A percentile compares a stretch with the other conserved stretches of the same genome.
Conservation (phyloP, 2,888 invertebrate species). For the Acleris sparsana region DNA sequence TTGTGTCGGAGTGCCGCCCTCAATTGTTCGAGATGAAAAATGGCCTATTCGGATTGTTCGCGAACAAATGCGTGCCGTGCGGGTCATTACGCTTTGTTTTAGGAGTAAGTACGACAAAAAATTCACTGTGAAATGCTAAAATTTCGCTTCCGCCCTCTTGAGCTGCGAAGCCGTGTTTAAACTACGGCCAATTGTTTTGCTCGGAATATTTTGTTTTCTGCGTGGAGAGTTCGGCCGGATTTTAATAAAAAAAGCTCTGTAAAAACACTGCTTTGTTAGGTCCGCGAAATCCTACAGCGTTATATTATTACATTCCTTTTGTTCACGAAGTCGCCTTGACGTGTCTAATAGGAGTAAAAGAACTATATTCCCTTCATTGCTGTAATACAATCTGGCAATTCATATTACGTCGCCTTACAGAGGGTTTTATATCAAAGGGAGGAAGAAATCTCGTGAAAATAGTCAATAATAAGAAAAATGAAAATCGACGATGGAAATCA, state of each 20-base stretch:
- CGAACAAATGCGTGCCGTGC: constrained; percentile 81
- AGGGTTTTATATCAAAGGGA: constrained; percentile 29
- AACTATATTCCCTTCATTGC: constrained; percentile 18
- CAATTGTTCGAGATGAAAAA: constrained; percentile 83
- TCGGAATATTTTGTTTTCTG: constrained; percentile 56
- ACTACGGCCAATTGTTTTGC: constrained; percentile 69
- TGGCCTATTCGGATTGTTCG: constrained; percentile 81
- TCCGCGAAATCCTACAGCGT: constrained; percentile 9
- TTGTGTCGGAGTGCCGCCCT: constrained; percentile 80
- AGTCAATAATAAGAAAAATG: constrained; percentile 58
- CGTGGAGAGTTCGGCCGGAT: constrained; percentile 18
- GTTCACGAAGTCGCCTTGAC: constrained; percentile 19
- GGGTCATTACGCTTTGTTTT: constrained; percentile 83
- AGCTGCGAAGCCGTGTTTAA: constrained; percentile 65
- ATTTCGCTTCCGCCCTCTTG: constrained; percentile 72
- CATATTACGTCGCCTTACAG: constrained; percentile 22
- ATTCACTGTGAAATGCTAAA: constrained; percentile 70
- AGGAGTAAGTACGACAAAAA: constrained; percentile 78
- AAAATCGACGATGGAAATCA: constrained; percentile 65
- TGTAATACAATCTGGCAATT: constrained; percentile 25
- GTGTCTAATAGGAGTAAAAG: constrained; percentile 8
- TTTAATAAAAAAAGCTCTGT: constrained; percentile 16
- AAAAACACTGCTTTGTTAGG: constrained; percentile 16
- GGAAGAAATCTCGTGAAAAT: constrained; percentile 43
- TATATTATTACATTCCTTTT: constrained; percentile 16